Percentiles rank a stretch among this genome's conserved stretches.
Conservation (phyloP, 2,113 vertebrate genomes). For the Ariopsis seemanni region DNA sequence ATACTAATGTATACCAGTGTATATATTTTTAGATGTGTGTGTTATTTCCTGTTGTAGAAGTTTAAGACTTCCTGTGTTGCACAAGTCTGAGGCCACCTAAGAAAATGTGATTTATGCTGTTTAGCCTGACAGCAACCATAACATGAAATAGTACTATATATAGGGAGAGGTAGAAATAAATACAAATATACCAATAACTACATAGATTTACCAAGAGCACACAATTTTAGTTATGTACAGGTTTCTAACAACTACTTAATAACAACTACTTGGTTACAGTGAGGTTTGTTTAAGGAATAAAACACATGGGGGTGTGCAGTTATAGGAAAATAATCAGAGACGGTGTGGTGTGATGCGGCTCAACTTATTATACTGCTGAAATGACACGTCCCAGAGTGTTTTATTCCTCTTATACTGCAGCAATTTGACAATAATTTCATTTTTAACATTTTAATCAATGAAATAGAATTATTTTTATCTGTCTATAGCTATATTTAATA, state of each 20-base stretch:
- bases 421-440: background rate
- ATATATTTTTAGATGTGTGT: background rate
- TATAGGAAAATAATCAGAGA: background rate
- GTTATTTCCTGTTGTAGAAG: constrained; percentile 3
- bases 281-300: background rate
- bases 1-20: background rate
- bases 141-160: background rate
- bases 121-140: background rate
- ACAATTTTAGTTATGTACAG: background rate
- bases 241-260: background rate
- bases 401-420: background rate
- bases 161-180: background rate
- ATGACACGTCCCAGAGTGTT: background rate
- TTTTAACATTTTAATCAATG: background rate
- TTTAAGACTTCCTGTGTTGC: background rate
- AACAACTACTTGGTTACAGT: background rate
- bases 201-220: background rate
- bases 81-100: background rate
- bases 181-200: background rate
- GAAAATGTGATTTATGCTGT: background rate
- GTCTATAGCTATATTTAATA: background rate
- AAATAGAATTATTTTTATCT: background rate
- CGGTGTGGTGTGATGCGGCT: background rate
- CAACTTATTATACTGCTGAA: background rate
- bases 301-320: background rate